Evolutionary conservation across 2,113 vertebrate species (phyloP), one percentile per base, ranked within the genome.

Genomic region (Otis tarda): DNA sequence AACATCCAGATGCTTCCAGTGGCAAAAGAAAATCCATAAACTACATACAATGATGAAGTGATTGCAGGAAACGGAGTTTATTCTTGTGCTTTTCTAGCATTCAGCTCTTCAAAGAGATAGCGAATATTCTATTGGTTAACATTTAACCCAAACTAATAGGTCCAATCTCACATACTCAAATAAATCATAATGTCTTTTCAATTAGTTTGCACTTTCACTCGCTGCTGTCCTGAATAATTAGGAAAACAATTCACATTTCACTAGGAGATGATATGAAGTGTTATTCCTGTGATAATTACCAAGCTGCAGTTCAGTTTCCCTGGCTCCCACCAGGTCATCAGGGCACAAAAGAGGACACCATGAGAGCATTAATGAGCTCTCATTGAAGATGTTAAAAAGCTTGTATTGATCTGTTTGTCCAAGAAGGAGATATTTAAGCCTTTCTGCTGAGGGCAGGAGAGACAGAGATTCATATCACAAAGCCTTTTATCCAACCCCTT

Each of bases 391-490:
- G 97, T 98, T 98, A 98, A 98, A 99, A 99, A 99, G 98, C 98
- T 97, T 97, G 97, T 99, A 99, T 99, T 98, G 99, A 99, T 99
- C 99, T 97, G 98, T 99, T 99, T 99, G 99, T 99, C 99, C 99
- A 98, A 97, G 98, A 98, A 99, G 99, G 98, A 98, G 99, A 99
- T 99, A 98, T 98, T 99, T 98, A 99, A 99, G 98, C 98, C 98
- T 97, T 97, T 98, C 98, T 98, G 98, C 98, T 98, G 98, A 99
- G 98, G 98, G 98, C 97, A 97, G 96, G 97, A 98, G 98, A 99
- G 98, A 98, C 97, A 97, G 97, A 96, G 98, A 98, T 98, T 98
- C 98, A 98, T 98, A 99, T 99, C 98, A 98, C 97, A 99, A 98
- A 99, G 98, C 98, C 98, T 99, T 98, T 99, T 98, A 99, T 99